phyloP scores from a whole-genome alignment of 2,797 vertebrate species.

The Fringilla coelebs region DNA sequence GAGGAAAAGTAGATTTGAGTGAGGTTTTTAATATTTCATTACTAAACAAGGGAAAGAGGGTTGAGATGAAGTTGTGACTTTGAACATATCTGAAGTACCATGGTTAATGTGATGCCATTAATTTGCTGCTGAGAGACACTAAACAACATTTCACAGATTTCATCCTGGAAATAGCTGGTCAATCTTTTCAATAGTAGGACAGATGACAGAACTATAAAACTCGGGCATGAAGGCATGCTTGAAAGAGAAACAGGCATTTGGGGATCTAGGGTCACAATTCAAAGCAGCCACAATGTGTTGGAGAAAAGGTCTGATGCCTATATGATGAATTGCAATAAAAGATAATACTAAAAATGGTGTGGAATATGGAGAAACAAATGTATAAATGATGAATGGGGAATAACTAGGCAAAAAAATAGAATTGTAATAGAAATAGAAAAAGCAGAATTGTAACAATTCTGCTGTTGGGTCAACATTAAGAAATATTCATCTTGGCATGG shows the following conservation, averaged over 20 bases:
- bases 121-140: background rate
- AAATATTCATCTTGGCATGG: background rate
- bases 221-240: background rate
- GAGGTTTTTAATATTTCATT: background rate
- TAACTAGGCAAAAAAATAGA: background rate
- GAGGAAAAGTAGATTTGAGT: background rate
- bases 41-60: background rate
- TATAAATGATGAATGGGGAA: background rate
- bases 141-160: background rate
- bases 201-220: background rate
- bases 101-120: background rate
- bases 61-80: background rate
- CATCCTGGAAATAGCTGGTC: background rate
- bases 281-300: background rate
- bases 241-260: background rate
- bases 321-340: background rate
- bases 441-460: background rate
- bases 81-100: background rate
- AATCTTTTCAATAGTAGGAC: background rate
- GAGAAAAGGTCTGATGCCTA: background rate
- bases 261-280: background rate
- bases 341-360: background rate
- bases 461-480: background rate
- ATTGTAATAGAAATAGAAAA: background rate
- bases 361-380: background rate